Percentiles rank a stretch among this genome's conserved stretches.
These are phyloP conservation scores for Leptopilina syphax DNA, from an alignment of 2,888 invertebrate species.

Conservation along the genomic window DNA sequence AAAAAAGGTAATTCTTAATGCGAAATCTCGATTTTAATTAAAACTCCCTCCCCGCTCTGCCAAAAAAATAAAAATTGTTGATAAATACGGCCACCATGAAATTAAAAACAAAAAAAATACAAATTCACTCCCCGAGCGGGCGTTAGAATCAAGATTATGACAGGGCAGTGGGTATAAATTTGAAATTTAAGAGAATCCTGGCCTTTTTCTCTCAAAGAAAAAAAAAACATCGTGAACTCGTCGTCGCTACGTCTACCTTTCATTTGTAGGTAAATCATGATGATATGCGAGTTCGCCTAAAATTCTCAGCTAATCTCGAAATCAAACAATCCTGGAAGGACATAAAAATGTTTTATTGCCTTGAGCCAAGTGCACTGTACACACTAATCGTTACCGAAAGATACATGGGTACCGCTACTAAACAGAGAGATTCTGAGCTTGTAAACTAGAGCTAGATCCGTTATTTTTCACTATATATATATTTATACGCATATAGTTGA, in stretches of 20 bases:
- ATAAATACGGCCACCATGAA: slow-evolving; percentile 74
- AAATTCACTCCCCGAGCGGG: slow-evolving; percentile 66
- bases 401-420: slow-evolving; percentile 59
- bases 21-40: background rate
- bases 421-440: slow-evolving; percentile 46
- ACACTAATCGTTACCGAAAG: slow-evolving; percentile 62
- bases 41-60: background rate
- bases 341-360: slow-evolving; percentile 76
- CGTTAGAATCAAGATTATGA: slow-evolving; percentile 76
- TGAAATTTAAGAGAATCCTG: slow-evolving; percentile 75
- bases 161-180: slow-evolving; percentile 73
- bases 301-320: slow-evolving; percentile 76
- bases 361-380: slow-evolving; percentile 60
- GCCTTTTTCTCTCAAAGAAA: slow-evolving; percentile 44
- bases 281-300: slow-evolving; percentile 77
- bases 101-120: slow-evolving; percentile 54
- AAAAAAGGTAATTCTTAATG: too few species aligned
- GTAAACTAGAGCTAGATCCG: slow-evolving; percentile 57
- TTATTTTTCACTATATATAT: slow-evolving; percentile 46
- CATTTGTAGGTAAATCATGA: slow-evolving; percentile 73
- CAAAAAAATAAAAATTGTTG: slow-evolving; percentile 52
- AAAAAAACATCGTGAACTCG: slow-evolving; percentile 45
- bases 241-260: slow-evolving; percentile 58
- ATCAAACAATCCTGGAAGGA: slow-evolving; percentile 73
- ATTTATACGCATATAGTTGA: slow-evolving; percentile 36